phyloP scores from a whole-genome alignment of 2,888 invertebrate genomes.

The Chouioia cunea region DNA sequence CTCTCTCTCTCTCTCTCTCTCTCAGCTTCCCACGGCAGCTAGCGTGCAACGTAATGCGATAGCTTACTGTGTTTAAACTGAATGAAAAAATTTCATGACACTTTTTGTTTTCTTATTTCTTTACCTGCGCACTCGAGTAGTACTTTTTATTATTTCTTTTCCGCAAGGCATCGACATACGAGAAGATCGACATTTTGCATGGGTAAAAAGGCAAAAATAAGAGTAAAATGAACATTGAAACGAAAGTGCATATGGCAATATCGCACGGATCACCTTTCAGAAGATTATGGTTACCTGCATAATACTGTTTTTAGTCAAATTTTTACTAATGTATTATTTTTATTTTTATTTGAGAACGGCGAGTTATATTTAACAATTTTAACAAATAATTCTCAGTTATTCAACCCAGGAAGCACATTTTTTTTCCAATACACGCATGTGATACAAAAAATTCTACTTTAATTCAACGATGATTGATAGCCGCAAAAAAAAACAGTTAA shows the following conservation, averaged over 20 bases:
- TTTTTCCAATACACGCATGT: too few species aligned
- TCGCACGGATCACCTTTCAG: constrained; percentile 15
- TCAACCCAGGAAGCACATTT: too few species aligned
- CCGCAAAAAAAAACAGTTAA: too few species aligned
- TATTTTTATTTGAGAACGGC: too few species aligned
- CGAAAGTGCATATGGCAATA: constrained; percentile 24
- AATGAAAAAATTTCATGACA: background rate
- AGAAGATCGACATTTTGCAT: constrained; percentile 41
- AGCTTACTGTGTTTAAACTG: constrained; percentile 1
- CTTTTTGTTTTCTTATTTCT: constrained; percentile 14
- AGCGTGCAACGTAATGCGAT: constrained; percentile 27
- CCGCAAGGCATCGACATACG: constrained; percentile 38
- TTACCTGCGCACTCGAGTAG: constrained; percentile 18
- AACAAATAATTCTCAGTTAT: too few species aligned
- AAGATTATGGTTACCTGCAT: background rate
- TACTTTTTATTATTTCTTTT: constrained; percentile 40
- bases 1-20: background rate
- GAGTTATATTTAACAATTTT: too few species aligned
- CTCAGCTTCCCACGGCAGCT: constrained; percentile 29
- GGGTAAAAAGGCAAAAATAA: constrained; percentile 26
- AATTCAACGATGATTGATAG: too few species aligned
- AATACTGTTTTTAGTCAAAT: too few species aligned
- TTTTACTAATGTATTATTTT: too few species aligned
- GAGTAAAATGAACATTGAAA: constrained; percentile 18
- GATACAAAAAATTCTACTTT: too few species aligned